Percentiles rank a stretch among this genome's conserved stretches.
Evolutionary conservation across 2,888 invertebrate genomes (phyloP).

Genomic region (Diloba caeruleocephala): DNA sequence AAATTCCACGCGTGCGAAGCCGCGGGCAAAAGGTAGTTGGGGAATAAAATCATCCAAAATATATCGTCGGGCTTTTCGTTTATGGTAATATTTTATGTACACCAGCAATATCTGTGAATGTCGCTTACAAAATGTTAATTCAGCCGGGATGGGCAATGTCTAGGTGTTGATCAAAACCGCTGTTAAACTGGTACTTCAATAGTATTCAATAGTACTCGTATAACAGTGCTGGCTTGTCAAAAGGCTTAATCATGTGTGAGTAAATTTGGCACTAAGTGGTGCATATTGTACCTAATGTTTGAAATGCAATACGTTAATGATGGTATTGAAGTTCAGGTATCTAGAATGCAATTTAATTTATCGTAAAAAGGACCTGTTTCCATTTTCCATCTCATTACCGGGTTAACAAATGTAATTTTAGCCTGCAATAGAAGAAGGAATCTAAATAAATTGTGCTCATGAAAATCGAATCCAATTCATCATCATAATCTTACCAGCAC

Average conservation of each 20-base stretch:
- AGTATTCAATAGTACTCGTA: constrained; percentile 20
- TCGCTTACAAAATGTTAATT: constrained; percentile 19
- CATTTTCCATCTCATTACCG: no score
- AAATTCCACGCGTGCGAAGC: no score
- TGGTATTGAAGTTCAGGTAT: background rate
- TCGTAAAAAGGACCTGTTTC: background rate
- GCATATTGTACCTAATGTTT: background rate
- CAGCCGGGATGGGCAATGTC: constrained; percentile 7
- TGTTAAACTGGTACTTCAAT: constrained; percentile 23
- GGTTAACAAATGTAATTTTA: no score
- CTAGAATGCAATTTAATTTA: background rate
- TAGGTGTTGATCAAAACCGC: constrained; percentile 13
- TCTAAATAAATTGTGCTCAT: no score
- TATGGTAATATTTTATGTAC: constrained; percentile 25
- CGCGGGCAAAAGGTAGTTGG: no score
- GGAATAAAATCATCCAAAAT: constrained; percentile 25
- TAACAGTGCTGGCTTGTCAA: constrained; percentile 9
- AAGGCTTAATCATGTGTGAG: constrained; percentile 23
- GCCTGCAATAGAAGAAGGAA: no score
- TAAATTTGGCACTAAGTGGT: background rate
- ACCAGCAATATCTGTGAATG: constrained; percentile 6
- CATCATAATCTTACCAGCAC: no score
- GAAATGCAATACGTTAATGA: background rate
- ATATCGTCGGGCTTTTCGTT: constrained; percentile 25
- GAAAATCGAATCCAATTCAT: no score